Evolutionary conservation across 2,113 vertebrate species (phyloP).

Genomic region (Sylvietta virens): DNA sequence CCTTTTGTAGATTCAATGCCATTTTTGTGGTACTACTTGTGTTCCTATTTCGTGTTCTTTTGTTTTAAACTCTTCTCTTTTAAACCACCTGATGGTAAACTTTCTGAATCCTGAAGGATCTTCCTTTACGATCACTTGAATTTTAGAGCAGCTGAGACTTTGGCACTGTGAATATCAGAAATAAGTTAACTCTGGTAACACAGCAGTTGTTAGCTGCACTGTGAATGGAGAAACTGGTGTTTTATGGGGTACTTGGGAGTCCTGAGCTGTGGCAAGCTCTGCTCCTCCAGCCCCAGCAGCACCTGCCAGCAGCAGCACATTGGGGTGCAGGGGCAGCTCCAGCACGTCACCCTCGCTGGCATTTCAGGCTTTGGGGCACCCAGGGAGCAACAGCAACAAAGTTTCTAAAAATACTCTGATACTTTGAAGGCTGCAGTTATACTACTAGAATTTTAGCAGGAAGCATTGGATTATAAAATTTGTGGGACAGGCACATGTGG

Average conservation of each 20-base stretch:
- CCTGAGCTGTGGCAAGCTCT: not conserved
- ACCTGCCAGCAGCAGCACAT: conserved; percentile 17
- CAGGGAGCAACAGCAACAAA: not conserved
- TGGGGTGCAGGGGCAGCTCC: not conserved
- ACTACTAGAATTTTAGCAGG: not conserved
- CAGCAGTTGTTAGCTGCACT: not conserved
- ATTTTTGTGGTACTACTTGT: not conserved
- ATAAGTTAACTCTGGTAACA: conserved; percentile 2
- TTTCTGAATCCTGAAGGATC: conserved; percentile 15
- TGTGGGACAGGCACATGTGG: not conserved
- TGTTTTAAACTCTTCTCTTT: not conserved
- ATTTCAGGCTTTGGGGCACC: not conserved
- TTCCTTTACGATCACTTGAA: not conserved
- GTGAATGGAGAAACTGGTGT: not conserved
- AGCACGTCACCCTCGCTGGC: accelerated
- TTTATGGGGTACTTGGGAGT: conserved; percentile 16
- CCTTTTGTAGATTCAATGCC: not conserved
- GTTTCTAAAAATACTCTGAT: not conserved
- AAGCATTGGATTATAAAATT: not conserved
- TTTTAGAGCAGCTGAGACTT: conserved; percentile 29
- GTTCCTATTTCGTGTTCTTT: not conserved
- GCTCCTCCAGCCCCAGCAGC: conserved; percentile 36
- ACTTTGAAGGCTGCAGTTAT: not conserved
- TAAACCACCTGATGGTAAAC: not conserved
- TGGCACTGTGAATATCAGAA: not conserved